Base-by-base conservation (phyloP, 2,797 vertebrate genomes). In the Tauraco hartlaubi region DNA sequence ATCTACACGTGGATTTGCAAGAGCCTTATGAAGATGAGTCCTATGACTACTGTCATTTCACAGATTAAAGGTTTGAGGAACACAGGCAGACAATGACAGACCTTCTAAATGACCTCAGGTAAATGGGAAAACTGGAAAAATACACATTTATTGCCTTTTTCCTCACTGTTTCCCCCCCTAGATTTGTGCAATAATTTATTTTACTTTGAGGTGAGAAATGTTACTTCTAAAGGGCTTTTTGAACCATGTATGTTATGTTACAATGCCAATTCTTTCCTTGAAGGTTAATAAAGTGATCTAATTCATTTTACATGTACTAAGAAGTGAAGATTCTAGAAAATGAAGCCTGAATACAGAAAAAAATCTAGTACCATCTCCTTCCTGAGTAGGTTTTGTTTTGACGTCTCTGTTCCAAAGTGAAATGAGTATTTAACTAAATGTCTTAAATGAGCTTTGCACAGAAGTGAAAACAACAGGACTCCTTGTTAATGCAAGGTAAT, bases 401-500 rank as follows among this genome's bases (percentile, higher is more conserved):
- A 6, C 71, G 31, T 85, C 51, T 94, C 56, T 78, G 28, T 77
- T 94, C 49, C 74, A 54, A 23, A 80, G 25, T 73, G 29, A 90
- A 96, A 91, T 74, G 35, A 80, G 6, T 80, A 68, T 90, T 88
- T 90, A 77, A 77, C 37, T 77, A 82, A 91, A 87, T 39, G 29
- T 64, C 31, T 93, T 78, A 78, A 77, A 92, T 8, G 15, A 89
- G 7, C 3, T 90, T 86, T 90, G 28, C 22, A 41, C 13, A 56
- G 63, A 89, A 90, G 79, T 77, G n/a, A 93, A 89, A 91, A 74
- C 22, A 87, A 29, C 35, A 87, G 39, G 12, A 10, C 15, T 88
- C 22, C 67, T 89, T 25, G 86, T 79, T 88, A 89, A 68, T 92
- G 46, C 26, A 78, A 78, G 16, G 35, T 72, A 95, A 93, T 19